phyloP scores from a whole-genome alignment of 1,140 invertebrate genomes.

The Drosophila punjabiensis region DNA sequence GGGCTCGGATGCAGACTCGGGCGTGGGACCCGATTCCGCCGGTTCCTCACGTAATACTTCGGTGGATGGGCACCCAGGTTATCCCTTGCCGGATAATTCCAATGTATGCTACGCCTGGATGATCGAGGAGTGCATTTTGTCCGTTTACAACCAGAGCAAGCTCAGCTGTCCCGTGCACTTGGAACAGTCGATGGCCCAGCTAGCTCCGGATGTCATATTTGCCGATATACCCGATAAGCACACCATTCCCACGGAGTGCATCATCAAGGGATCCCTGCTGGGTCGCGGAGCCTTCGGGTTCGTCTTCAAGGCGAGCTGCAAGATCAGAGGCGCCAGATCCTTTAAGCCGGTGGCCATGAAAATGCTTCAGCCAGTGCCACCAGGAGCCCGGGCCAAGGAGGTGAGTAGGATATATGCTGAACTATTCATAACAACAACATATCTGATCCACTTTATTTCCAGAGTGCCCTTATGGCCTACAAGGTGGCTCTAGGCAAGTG shows the following conservation, averaged over 20 bases:
- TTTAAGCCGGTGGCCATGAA: constrained; percentile 95
- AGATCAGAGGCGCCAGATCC: constrained; percentile 87
- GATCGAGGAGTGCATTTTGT: constrained; percentile 98
- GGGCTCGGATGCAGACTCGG: constrained; percentile 87
- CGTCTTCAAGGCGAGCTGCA: constrained; percentile 94
- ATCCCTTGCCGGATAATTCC: constrained; percentile 74
- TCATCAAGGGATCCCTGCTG: constrained; percentile 92
- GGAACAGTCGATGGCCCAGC: constrained; percentile 87
- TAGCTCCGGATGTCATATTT: constrained; percentile 93
- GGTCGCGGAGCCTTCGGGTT: constrained; percentile 99
- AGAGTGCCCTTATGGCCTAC: constrained; percentile 84
- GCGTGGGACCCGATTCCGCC: constrained; percentile 87
- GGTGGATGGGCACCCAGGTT: constrained; percentile 90
- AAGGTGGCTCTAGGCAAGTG: constrained; percentile 94
- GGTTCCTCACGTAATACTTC: constrained; percentile 92
- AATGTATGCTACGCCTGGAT: constrained; percentile 90
- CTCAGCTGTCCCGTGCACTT: constrained; percentile 89
- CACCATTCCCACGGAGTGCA: constrained; percentile 92
- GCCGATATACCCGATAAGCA: constrained; percentile 93
- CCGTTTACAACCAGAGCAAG: constrained; percentile 89
- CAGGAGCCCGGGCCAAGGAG: constrained; percentile 90
- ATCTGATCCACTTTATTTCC: not conserved
- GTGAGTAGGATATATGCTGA: constrained; percentile 41
- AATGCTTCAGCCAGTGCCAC: constrained; percentile 97
- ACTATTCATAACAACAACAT: not conserved